phyloP scores from a whole-genome alignment of 1,140 invertebrate species.

The Plectrocnemia conspersa region DNA sequence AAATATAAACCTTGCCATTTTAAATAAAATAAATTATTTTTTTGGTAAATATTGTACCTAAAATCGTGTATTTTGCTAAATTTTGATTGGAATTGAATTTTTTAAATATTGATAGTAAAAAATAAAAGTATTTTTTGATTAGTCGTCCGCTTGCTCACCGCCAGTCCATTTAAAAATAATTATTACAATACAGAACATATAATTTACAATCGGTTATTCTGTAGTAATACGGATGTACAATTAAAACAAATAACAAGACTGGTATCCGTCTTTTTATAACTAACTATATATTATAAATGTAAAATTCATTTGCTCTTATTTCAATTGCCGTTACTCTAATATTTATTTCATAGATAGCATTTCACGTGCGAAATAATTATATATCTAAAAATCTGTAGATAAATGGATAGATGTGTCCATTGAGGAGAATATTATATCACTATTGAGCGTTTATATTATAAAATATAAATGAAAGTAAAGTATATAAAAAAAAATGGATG shows the following conservation, averaged over 20 bases:
- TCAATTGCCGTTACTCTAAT: neutral
- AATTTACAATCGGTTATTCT: neutral
- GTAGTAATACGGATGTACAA: neutral
- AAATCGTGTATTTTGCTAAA: too few relatives aligned
- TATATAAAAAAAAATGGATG: conserved; percentile 4
- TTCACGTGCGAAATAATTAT: neutral
- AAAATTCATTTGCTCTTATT: neutral
- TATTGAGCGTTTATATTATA: conserved; percentile 2
- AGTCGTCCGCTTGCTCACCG: too few relatives aligned
- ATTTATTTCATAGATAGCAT: neutral
- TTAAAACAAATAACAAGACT: neutral
- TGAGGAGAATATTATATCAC: conserved; percentile 7
- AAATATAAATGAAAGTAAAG: neutral
- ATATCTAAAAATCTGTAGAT: neutral
- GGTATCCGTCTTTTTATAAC: neutral
- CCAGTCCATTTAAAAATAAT: neutral
- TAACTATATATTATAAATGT: conserved; percentile 7
- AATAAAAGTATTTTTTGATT: too few relatives aligned
- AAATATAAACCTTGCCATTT: too few relatives aligned
- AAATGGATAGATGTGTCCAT: neutral
- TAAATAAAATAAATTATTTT: too few relatives aligned
- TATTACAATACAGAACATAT: neutral
- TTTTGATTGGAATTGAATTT: too few relatives aligned
- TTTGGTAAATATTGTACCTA: too few relatives aligned
- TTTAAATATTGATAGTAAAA: too few relatives aligned